phyloP scores from a whole-genome alignment of 92 coral and sea anemone species.

The Hydrozoanthus gracilis region DNA sequence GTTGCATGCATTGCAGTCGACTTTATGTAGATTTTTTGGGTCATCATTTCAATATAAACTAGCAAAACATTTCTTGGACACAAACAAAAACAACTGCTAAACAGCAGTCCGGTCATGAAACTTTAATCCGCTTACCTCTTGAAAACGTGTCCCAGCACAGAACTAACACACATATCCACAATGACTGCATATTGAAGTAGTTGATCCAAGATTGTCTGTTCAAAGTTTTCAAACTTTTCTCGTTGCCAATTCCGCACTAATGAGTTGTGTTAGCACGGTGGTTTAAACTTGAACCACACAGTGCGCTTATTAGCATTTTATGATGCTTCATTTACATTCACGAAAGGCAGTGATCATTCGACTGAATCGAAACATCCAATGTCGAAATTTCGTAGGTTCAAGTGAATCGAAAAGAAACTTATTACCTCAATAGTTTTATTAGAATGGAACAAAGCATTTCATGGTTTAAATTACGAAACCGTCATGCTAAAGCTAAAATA shows the following conservation, averaged over 20 bases:
- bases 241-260: not conserved
- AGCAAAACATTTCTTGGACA: not conserved
- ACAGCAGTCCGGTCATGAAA: not conserved
- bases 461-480: no score
- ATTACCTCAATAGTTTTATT: no score
- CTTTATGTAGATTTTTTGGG: no score
- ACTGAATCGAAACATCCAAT: no score
- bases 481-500: no score
- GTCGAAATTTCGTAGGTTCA: no score
- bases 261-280: not conserved
- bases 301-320: not conserved
- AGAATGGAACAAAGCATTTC: no score
- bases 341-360: no score
- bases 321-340: no score
- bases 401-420: no score
- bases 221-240: not conserved
- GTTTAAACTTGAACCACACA: not conserved
- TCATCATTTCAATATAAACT: no score
- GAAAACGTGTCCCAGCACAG: slow-evolving; percentile 9
- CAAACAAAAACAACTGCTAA: not conserved
- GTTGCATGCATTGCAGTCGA: no score
- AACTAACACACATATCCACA: slow-evolving; percentile 4
- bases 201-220: not conserved
- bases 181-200: slow-evolving; percentile 7
- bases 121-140: slow-evolving; percentile 17